Evolutionary conservation across 2,888 invertebrate genomes (phyloP).

Genomic region (Ornithoptera alexandrae): DNA sequence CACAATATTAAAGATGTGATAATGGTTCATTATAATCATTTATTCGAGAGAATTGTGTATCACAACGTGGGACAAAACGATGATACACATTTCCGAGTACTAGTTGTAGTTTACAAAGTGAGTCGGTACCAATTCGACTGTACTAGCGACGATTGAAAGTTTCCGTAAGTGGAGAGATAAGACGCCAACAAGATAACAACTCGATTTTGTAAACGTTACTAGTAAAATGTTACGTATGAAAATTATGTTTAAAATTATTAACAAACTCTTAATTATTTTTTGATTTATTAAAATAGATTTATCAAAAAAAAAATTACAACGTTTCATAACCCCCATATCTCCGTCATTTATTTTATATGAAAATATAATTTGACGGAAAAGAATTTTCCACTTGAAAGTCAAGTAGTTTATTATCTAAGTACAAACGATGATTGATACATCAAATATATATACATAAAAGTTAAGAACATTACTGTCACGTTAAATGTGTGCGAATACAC

Average conservation of each 20-base stretch:
- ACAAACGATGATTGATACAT: slow-evolving; percentile 38
- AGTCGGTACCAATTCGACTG: slow-evolving; percentile 26
- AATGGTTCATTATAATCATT: background rate
- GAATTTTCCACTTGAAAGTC: slow-evolving; percentile 36
- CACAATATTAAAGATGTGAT: background rate
- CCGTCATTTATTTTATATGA: background rate
- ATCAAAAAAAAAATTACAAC: background rate
- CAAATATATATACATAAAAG: slow-evolving; percentile 30
- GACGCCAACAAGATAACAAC: slow-evolving; percentile 39
- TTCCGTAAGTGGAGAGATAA: slow-evolving; percentile 60
- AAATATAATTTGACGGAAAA: slow-evolving; percentile 20
- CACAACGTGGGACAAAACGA: background rate
- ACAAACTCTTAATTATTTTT: background rate
- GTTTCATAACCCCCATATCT: background rate
- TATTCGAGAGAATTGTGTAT: too few species aligned
- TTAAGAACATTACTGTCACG: slow-evolving; percentile 33
- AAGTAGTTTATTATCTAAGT: slow-evolving; percentile 39
- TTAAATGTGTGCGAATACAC: slow-evolving; percentile 14
- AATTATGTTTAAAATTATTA: background rate
- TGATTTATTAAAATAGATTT: background rate
- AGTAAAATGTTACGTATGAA: background rate
- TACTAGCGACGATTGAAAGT: slow-evolving; percentile 51
- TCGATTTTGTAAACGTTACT: slow-evolving; percentile 21
- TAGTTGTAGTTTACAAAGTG: slow-evolving; percentile 27
- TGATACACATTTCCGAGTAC: slow-evolving; percentile 28